Conservation (phyloP, 2,888 invertebrate species). For the Baccha elongata region DNA sequence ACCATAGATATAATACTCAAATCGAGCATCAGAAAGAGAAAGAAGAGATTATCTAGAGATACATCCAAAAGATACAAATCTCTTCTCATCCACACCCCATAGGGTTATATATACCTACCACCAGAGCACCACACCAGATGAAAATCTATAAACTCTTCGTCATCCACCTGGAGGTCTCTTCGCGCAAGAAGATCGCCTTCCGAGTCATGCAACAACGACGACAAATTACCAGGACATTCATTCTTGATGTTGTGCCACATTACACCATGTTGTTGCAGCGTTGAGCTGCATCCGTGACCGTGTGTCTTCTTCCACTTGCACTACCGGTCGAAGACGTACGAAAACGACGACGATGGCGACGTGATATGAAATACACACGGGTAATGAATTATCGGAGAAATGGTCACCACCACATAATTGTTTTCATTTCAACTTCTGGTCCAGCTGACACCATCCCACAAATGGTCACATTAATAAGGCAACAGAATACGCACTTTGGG, state of each 20-base stretch:
- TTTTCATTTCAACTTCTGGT: slow-evolving; percentile 71
- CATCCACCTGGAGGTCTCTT: slow-evolving; percentile 62
- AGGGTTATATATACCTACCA: background rate
- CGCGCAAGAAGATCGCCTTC: slow-evolving; percentile 30
- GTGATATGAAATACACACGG: slow-evolving; percentile 57
- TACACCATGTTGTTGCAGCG: slow-evolving; percentile 56
- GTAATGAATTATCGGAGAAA: slow-evolving; percentile 68
- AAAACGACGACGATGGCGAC: background rate
- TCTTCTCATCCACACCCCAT: slow-evolving; percentile 65
- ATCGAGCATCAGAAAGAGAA: slow-evolving; percentile 3
- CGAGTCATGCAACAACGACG: slow-evolving; percentile 32
- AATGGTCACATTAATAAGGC: slow-evolving; percentile 68
- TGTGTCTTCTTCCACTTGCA: slow-evolving; percentile 48
- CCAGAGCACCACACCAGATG: slow-evolving; percentile 35
- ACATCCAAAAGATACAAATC: slow-evolving; percentile 57
- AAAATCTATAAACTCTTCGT: slow-evolving; percentile 44
- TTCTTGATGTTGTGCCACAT: slow-evolving; percentile 72
- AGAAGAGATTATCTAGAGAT: slow-evolving; percentile 61
- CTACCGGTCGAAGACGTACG: slow-evolving; percentile 23
- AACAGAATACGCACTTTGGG: slow-evolving; percentile 32
- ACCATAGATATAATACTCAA: slow-evolving; percentile 22
- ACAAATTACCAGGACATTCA: slow-evolving; percentile 68
- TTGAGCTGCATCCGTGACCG: slow-evolving; percentile 44
- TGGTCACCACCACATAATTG: slow-evolving; percentile 71
- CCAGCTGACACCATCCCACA: slow-evolving; percentile 69